These are phyloP conservation scores for Benthosema pterotum DNA, from an alignment of 2,797 vertebrate species.

Conservation along the genomic window DNA sequence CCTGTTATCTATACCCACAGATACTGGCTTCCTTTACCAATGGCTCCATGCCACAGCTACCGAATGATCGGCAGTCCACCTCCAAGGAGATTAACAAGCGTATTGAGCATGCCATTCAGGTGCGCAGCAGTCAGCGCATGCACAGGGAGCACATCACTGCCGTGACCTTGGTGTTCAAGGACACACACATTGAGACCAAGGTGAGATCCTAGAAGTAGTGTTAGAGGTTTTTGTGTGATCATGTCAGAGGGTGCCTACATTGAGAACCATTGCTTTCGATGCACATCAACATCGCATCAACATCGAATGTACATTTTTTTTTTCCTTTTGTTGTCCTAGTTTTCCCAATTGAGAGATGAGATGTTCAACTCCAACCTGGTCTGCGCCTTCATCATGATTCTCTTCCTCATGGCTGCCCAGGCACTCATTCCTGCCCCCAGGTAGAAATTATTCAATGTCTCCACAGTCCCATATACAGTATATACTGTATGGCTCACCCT, in stretches of 20 bases:
- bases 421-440: conserved; percentile 72
- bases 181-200: conserved; percentile 79
- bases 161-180: conserved; percentile 79
- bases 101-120: conserved; percentile 78
- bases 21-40: conserved; percentile 81
- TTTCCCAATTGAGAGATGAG: conserved; percentile 83
- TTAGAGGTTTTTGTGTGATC: neutral
- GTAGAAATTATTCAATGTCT: conserved; percentile 34
- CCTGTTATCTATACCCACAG: conserved; percentile 45
- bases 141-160: conserved; percentile 77
- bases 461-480: too few relatives aligned
- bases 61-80: conserved; percentile 60
- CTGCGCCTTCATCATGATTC: conserved; percentile 81
- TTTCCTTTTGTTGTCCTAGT: conserved; percentile 60
- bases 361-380: conserved; percentile 84
- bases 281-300: too few relatives aligned
- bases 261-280: neutral
- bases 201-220: conserved; percentile 38
- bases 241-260: too few relatives aligned
- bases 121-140: conserved; percentile 81
- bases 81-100: conserved; percentile 80
- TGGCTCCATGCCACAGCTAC: conserved; percentile 57
- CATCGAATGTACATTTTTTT: too few relatives aligned
- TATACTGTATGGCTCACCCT: too few relatives aligned
- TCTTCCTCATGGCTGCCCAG: conserved; percentile 79